phyloP scores from a whole-genome alignment of 2,888 invertebrate species.

The Hetaerina titia region DNA sequence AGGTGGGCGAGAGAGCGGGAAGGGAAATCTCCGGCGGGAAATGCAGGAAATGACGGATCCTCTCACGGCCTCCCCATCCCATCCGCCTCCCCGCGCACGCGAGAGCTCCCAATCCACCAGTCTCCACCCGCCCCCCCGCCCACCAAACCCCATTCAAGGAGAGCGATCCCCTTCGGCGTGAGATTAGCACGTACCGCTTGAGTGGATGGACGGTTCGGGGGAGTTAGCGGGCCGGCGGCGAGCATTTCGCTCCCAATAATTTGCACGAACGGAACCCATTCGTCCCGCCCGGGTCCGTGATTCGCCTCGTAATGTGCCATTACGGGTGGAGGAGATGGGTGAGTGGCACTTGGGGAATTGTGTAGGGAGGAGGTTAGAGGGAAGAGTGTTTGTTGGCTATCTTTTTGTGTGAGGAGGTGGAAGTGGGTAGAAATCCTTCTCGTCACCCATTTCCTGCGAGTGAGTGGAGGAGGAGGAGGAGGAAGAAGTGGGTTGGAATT shows the following conservation, averaged over 20 bases:
- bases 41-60: constrained; percentile 25
- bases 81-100: not conserved
- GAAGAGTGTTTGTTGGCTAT: not conserved
- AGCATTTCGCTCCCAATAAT: not conserved
- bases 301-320: constrained; percentile 23
- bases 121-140: not conserved
- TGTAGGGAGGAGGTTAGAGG: not conserved
- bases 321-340: not conserved
- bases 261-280: constrained; percentile 20
- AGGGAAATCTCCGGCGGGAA: constrained; percentile 4
- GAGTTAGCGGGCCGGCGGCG: not conserved
- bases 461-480: not conserved
- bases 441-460: not conserved
- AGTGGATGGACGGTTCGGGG: not conserved
- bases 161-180: not conserved
- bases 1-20: not conserved
- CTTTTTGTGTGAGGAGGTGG: not conserved
- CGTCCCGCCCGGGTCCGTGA: constrained; percentile 12
- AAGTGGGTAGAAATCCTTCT: not conserved
- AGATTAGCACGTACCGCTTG: constrained; percentile 15
- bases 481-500: not conserved
- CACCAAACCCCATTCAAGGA: not conserved
- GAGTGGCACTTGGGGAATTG: not conserved
- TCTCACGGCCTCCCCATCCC: not conserved
- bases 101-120: not conserved